Percentiles rank a stretch among this genome's conserved stretches.
Conservation (phyloP, 2,797 vertebrate species). For the Pipistrellus kuhlii region DNA sequence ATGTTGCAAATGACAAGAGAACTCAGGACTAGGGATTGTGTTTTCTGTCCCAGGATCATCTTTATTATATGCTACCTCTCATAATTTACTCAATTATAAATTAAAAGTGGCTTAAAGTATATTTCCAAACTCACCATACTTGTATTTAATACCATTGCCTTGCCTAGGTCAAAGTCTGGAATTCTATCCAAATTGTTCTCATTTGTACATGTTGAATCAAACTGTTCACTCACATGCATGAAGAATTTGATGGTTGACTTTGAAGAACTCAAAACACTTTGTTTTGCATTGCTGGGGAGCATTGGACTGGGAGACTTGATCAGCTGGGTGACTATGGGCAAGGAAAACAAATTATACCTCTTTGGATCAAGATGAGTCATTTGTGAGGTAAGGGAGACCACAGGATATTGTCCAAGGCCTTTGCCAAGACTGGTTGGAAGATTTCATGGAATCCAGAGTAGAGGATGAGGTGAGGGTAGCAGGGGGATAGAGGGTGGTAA, state of each 20-base stretch:
- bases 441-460: not conserved
- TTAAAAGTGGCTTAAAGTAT: not conserved
- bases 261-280: slow-evolving; percentile 33
- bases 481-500: not conserved
- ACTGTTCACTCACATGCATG: not conserved
- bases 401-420: not conserved
- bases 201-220: slow-evolving; percentile 27
- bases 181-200: slow-evolving; percentile 36
- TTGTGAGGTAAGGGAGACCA: not conserved
- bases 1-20: not conserved
- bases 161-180: not conserved
- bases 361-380: not conserved
- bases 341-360: not conserved
- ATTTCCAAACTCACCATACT: slow-evolving; percentile 8
- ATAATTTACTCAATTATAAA: slow-evolving; percentile 34
- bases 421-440: not conserved
- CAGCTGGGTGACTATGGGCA: not conserved
- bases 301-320: not conserved
- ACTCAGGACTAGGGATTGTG: not conserved
- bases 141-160: slow-evolving; percentile 2
- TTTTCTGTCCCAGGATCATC: not conserved
- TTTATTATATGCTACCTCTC: not conserved
- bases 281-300: slow-evolving; percentile 26
- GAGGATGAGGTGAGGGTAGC: not conserved
- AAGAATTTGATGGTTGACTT: slow-evolving; percentile 27